Percentiles rank a stretch among this genome's conserved stretches.
Evolutionary conservation across 2,797 vertebrate genomes (phyloP).

Genomic region (Tenualosa ilisha): DNA sequence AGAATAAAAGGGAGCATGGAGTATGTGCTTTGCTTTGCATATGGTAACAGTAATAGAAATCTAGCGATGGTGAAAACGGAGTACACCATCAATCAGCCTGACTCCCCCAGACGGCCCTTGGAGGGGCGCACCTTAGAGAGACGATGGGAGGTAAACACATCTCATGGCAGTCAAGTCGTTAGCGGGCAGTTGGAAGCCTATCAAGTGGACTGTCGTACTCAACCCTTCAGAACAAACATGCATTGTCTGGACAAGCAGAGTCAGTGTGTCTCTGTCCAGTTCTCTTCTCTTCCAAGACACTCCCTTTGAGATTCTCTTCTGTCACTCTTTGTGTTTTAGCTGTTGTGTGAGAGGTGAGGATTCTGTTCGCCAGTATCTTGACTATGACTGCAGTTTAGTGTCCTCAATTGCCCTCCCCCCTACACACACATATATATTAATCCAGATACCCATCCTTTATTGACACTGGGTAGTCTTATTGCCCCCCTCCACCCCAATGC

Average conservation of each 20-base stretch:
- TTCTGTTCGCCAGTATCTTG: background rate
- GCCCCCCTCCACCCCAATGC: constrained; percentile 59
- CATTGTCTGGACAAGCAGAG: background rate
- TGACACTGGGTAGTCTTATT: constrained; percentile 66
- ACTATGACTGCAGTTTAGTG: background rate
- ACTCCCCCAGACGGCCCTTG: constrained; percentile 33
- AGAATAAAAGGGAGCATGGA: constrained; percentile 40
- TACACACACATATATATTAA: background rate
- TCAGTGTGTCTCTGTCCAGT: background rate
- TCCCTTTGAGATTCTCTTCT: background rate
- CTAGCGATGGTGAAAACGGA: constrained; percentile 57
- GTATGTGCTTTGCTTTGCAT: constrained; percentile 46
- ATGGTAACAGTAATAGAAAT: constrained; percentile 53
- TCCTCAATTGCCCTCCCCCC: constrained; percentile 24
- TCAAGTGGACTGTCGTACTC: background rate
- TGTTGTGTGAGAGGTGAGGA: background rate
- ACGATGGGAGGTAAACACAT: constrained; percentile 23
- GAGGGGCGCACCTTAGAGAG: constrained; percentile 25
- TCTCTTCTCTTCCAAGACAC: background rate
- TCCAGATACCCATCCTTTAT: constrained; percentile 52
- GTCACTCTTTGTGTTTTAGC: background rate
- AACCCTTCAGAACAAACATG: background rate
- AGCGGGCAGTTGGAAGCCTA: constrained; percentile 13
- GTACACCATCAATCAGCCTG: constrained; percentile 40
- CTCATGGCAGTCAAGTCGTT: constrained; percentile 28